Base-by-base conservation (phyloP, 2,888 invertebrate genomes). In the Philhelius pedissequus region DNA sequence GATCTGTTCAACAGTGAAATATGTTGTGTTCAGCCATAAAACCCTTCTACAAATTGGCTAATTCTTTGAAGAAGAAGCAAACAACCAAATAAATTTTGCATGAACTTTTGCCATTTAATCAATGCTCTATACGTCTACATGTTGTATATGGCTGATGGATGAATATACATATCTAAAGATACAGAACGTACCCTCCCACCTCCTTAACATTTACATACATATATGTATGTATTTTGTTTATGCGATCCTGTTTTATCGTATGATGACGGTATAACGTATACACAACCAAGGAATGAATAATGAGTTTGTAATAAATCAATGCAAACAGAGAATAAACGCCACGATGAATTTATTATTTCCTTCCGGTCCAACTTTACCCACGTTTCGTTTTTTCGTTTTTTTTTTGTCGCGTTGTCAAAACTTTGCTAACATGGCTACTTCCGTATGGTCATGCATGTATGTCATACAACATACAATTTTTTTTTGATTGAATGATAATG, bases 241-340 rank as follows among this genome's bases (percentile, higher is more conserved):
- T 45, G 32, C 22, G 48, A 64, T 48, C 22, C 20, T 43, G 13
- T 27, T 4, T 40, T 27, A 56, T 77, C 35, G 38, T 71, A 20
- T 70, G 40, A 35, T 30, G 48, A 2, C 27, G 18, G 43, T 22
- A 40, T 15, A 40, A 15, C 6, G 18, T 50, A n/a, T n/a, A n/a
- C n/a, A 40, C 68, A 64, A 52, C 52, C 50, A 5, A 50, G 52
- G 58, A 75, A 74, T 79, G 74, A 83, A 66, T 79, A 83, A 83
- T 75, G 83, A 64, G 50, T 40, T 62, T 15, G 62, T 38, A 70
- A 83, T 83, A 75, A 83, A 83, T 83, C 74, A 74, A 54, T 50
- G 54, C 9, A 30, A 54, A 56, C 68, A 32, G 20, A 48, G 48
- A 78, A 69, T 71, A 77, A 66, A 66, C 48, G 70, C 45, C 71